Conservation (phyloP, 2,888 invertebrate species). For the Tenthredo livida region DNA sequence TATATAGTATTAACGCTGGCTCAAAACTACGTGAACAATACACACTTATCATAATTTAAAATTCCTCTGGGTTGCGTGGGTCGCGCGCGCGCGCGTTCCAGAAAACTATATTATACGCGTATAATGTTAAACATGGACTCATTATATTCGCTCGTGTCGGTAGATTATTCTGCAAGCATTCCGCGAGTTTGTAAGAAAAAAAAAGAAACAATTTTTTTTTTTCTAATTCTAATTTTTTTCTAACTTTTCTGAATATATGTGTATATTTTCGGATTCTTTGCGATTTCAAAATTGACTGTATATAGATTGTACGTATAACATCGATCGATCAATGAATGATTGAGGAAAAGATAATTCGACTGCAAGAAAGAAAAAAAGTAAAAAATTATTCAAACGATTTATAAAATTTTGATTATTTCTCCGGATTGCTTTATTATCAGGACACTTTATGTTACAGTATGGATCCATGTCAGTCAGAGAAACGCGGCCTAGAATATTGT, state of each 20-base stretch:
- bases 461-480: background rate
- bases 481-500: background rate
- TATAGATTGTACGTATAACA: no score
- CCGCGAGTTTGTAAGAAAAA: background rate
- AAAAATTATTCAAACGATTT: no score
- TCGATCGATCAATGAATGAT: background rate
- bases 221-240: background rate
- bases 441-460: background rate
- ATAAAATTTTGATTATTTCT: no score
- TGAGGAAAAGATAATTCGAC: no score
- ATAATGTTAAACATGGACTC: background rate
- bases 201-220: no score
- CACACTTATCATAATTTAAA: constrained; percentile 52
- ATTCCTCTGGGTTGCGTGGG: constrained; percentile 46
- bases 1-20: background rate
- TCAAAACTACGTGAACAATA: constrained; percentile 42
- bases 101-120: constrained; percentile 7
- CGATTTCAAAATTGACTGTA: background rate
- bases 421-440: background rate
- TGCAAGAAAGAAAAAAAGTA: no score
- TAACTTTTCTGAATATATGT: no score
- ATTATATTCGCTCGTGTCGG: background rate
- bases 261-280: no score
- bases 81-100: constrained; percentile 20
- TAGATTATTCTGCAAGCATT: background rate